Base-by-base conservation (phyloP, 2,888 invertebrate genomes). In the Endotricha flammealis region DNA sequence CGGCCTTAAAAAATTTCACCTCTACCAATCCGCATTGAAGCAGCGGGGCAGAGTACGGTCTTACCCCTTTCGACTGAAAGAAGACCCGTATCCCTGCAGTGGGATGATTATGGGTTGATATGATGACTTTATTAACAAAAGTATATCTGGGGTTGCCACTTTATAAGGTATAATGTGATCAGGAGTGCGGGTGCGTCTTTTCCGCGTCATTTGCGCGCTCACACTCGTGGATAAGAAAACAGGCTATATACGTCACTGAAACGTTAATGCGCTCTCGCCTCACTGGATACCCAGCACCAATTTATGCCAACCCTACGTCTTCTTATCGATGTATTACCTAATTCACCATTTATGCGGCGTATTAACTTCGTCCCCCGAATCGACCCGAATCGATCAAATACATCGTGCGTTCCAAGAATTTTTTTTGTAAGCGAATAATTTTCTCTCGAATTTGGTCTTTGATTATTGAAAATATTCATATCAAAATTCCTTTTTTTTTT, bases 281-380 rank as follows among this genome's bases (percentile, higher is more conserved):
- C 72, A 70, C 53, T 76, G 74, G 64, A 74, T 63, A 61, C 57
- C 68, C 71, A 64, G 68, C 73, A 62, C 70, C 74, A 73, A 75
- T 74, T 71, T 74, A 67, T 69, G 73, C 70, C 64, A 53, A 48
- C 64, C 52, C 61, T 63, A 76, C 70, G 57, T 71, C 75, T 72
- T 73, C 74, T 77, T 76, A 77, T 75, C 77, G 61, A 62, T 66
- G 66, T 72, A 69, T 71, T 70, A 70, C 70, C 65, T 72, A 77
- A 75, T 76, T 70, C 69, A 62, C 55, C 63, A 56, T 71, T 75
- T 74, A 76, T 61, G 61, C 70, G 70, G 61, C 64, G 58, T 64
- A 70, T 75, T 76, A 69, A 60, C 62, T 66, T 59, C 57, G 68
- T 63, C 61, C 63, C 57, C 57, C 57, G 65, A 58, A 61, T 51